phyloP scores from a whole-genome alignment of 2,888 invertebrate genomes.

The Acrobasis consociella region DNA sequence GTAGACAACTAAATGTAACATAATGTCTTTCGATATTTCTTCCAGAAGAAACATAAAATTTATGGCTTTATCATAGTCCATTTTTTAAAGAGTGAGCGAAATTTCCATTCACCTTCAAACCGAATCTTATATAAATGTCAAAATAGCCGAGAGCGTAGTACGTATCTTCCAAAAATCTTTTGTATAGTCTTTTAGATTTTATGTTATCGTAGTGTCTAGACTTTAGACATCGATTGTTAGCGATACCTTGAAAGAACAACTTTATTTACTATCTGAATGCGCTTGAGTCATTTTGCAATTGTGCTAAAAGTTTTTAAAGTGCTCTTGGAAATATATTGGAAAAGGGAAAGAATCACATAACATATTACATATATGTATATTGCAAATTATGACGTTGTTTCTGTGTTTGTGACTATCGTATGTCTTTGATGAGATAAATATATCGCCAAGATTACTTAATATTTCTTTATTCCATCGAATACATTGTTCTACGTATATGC shows the following conservation, averaged over 20 bases:
- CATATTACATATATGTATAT: no score
- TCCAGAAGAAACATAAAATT: background rate
- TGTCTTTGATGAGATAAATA: no score
- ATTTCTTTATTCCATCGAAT: no score
- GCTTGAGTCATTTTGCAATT: background rate
- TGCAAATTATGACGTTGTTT: no score
- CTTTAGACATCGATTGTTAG: background rate
- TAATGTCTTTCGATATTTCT: constrained; percentile 36
- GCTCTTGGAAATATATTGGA: background rate
- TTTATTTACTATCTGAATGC: background rate
- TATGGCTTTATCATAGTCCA: background rate
- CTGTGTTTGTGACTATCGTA: no score
- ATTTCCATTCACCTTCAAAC: no score
- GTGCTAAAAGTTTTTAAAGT: background rate
- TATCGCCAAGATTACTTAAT: no score
- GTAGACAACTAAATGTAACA: constrained; percentile 18
- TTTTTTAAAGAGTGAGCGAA: no score
- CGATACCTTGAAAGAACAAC: background rate
- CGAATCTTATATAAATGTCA: no score
- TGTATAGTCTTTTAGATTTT: background rate
- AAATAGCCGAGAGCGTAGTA: no score
- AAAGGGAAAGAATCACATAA: background rate
- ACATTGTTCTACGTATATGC: no score
- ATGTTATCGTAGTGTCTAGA: background rate
- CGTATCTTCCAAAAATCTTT: no score